Conservation (phyloP, 2,888 invertebrate genomes). For the Athalia circularis region DNA sequence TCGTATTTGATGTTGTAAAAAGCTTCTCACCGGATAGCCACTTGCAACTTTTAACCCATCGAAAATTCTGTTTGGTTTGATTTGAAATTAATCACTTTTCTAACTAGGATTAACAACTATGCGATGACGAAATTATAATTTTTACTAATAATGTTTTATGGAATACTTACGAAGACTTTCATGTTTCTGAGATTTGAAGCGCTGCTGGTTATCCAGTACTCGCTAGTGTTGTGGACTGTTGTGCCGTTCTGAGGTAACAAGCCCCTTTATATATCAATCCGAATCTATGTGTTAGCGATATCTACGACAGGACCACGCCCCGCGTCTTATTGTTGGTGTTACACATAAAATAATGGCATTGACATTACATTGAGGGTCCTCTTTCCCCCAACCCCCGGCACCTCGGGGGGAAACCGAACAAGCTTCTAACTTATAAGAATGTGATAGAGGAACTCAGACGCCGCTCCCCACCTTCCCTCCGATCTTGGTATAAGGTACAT, state of each 20-base stretch:
- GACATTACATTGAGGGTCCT: slow-evolving; percentile 47
- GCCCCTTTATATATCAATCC: slow-evolving; percentile 65
- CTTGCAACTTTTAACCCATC: no score
- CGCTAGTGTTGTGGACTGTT: slow-evolving; percentile 67
- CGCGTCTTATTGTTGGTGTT: slow-evolving; percentile 58
- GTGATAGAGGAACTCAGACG: slow-evolving; percentile 45
- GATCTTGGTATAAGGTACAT: not conserved
- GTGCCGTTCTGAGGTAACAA: slow-evolving; percentile 62
- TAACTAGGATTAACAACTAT: no score
- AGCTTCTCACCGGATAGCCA: no score
- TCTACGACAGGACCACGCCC: slow-evolving; percentile 56
- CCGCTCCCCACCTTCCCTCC: not conserved
- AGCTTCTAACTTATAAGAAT: slow-evolving; percentile 49
- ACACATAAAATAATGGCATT: slow-evolving; percentile 56
- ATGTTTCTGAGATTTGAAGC: slow-evolving; percentile 60
- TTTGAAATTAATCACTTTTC: no score
- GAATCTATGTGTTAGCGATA: slow-evolving; percentile 22
- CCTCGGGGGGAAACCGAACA: not conserved
- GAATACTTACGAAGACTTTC: slow-evolving; percentile 63
- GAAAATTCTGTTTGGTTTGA: no score
- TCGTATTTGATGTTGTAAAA: no score
- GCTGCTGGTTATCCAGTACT: slow-evolving; percentile 70
- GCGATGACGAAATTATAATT: no score
- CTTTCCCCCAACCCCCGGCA: slow-evolving; percentile 18
- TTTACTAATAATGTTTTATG: no score